Evolutionary conservation across 2,113 vertebrate genomes (phyloP), one percentile per base, ranked within the genome.

Genomic region (Coryphaenoides rupestris): DNA sequence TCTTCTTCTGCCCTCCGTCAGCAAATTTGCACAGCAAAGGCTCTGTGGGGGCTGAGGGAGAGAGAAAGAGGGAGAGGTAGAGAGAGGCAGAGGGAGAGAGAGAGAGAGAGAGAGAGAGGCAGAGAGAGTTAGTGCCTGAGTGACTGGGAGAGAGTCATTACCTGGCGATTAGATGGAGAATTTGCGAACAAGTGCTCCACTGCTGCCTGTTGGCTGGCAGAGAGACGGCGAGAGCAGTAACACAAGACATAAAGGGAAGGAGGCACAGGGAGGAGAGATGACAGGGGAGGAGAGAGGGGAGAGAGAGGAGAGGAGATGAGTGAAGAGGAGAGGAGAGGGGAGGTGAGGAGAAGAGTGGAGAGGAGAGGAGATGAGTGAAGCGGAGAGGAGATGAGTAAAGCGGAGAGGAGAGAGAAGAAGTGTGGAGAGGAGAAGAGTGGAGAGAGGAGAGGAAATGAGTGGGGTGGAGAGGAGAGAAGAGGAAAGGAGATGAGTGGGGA

Each of bases 21-120:
- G 96, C 96, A 82, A 98, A 98, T 92, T 98, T 98, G 90, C 96
- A 98, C 92, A 98, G 94, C 91, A 98, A 93, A 89, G 96, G 96
- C 89, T 98, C 96, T 71, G 88, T 93, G 86, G 95, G 95, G 81
- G 94, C 95, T 98, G 92, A 56, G 33, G 66, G 74, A 82, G 90
- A 88, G 88, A 77, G 90, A 90, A 79, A 92, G 78, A 89, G 75
- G 23, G 59, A 55, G 49, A 92, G 82, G 71, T 63, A 70, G 88
- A 55, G 50, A 16, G 58, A 21, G 26, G 12, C 13, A 45, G 19
- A 19, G 33, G 9, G 9, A 2, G 58, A 45, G 56, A 4, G 56
- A 52, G 0, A 4, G 21, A 6, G 21, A 15, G 21, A 53, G 46
- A 53, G 60, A n/a, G 59, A 55, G 49, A 92, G 82, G 71, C 62